Evolutionary conservation across 2,797 vertebrate genomes (phyloP), one percentile per base, ranked within the genome.

Genomic region (Zalophus californianus): DNA sequence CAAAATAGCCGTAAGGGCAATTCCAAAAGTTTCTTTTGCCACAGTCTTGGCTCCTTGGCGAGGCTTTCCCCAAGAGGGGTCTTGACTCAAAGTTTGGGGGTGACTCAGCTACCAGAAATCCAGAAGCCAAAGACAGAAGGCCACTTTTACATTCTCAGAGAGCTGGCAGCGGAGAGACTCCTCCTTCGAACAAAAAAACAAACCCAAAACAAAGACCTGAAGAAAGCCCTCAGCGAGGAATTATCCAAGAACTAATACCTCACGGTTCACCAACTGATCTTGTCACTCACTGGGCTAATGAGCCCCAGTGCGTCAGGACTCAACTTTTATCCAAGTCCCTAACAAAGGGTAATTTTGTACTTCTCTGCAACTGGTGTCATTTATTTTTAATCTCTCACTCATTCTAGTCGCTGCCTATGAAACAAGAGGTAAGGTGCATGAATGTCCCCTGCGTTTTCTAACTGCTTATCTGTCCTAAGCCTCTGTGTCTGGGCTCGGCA

Each of bases 51-150:
- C 93, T 92, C 41, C 90, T 80, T 8, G 27, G 23, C 0, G 12
- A 92, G 96, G 96, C 54, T 97, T 98, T 89, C 86, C 97, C 86
- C 95, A 96, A 93, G 72, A 62, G 32, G 80, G 92, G 50, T 54
- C 72, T 41, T 94, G 96, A 85, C 84, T 90, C 72, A 70, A 90
- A 58, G 87, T 80, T 35, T 92, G 15, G 78, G 88, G 77, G 66
- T 92, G 93, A 95, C 35, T 97, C 96, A 95, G 75, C 70, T 44
- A 56, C 50, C 66, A 80, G 92, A 95, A 85, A 87, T 58, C 70
- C 87, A 93, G 78, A 86, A 95, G 78, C 73, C 73, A 62, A 79
- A 72, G 72, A 85, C 29, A 92, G 68, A 73, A 35, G 44, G 70
- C 64, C 82, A 41, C 77, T 90, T 96, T 77, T 56, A 77, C 25